Percentiles rank a stretch among this genome's conserved stretches.
Conservation (phyloP, 2,113 vertebrate species). For the Melospiza melodia region DNA sequence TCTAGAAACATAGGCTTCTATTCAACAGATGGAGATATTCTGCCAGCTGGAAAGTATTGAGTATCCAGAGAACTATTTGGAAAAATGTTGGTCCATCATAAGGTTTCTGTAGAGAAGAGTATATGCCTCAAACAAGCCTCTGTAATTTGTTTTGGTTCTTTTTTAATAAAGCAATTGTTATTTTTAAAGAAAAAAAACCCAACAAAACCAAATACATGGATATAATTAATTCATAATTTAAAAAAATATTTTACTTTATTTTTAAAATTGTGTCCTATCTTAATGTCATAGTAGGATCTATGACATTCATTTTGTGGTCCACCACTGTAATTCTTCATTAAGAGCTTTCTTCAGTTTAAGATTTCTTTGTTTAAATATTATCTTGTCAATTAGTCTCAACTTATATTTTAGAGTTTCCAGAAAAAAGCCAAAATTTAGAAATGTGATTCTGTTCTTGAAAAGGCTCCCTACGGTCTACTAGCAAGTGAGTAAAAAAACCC, state of each 20-base stretch:
- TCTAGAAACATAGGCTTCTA: neutral
- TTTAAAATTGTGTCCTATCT: neutral
- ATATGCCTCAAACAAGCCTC: neutral
- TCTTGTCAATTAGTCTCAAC: neutral
- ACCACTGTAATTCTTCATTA: neutral
- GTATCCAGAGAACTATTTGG: neutral
- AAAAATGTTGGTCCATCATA: neutral
- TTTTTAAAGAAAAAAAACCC: neutral
- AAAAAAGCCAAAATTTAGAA: neutral
- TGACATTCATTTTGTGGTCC: neutral
- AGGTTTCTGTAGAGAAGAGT: neutral
- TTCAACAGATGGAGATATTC: neutral
- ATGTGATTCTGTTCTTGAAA: neutral
- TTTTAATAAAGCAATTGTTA: neutral
- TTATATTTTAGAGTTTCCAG: neutral
- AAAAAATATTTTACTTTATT: neutral
- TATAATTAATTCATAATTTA: neutral
- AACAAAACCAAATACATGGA: neutral
- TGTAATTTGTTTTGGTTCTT: neutral
- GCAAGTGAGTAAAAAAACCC: neutral
- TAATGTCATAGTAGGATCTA: neutral
- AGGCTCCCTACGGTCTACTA: neutral
- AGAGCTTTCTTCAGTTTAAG: neutral
- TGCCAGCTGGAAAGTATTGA: neutral
- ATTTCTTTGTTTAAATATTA: neutral